phyloP scores from a whole-genome alignment of 1,140 invertebrate species.

The Carcinoscorpius rotundicauda region DNA sequence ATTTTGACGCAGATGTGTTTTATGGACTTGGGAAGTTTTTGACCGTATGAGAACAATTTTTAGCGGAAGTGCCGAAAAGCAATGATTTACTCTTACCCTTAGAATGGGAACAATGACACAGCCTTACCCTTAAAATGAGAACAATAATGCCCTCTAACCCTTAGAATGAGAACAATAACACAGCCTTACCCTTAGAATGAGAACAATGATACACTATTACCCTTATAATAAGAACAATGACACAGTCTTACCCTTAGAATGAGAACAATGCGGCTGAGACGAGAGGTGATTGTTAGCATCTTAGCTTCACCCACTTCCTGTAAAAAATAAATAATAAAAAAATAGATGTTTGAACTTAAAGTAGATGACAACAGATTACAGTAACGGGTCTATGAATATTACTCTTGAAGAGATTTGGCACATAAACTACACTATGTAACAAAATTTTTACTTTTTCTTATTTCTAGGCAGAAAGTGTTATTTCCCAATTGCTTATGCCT shows the following conservation, averaged over 20 bases:
- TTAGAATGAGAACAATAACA: neutral
- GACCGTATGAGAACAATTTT: too few species aligned
- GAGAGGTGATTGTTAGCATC: conserved; percentile 82
- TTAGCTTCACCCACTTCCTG: conserved; percentile 72
- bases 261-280: conserved; percentile 79
- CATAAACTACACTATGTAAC: neutral
- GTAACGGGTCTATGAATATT: neutral
- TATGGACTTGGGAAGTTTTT: too few species aligned
- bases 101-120: too few species aligned
- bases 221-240: neutral
- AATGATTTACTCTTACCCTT: too few species aligned
- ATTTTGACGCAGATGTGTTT: too few species aligned
- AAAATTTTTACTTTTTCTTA: too few species aligned
- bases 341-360: conserved; percentile 5
- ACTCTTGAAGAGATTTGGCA: neutral
- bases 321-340: conserved; percentile 21
- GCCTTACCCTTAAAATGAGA: too few species aligned
- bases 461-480: too few species aligned
- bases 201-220: neutral
- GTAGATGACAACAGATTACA: too few species aligned
- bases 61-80: too few species aligned
- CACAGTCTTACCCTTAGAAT: conserved; percentile 72
- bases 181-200: conserved; percentile 56
- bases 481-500: too few species aligned
- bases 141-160: neutral